Evolutionary conservation across 2,888 invertebrate species (phyloP).

Genomic region (Thymelicus sylvestris): DNA sequence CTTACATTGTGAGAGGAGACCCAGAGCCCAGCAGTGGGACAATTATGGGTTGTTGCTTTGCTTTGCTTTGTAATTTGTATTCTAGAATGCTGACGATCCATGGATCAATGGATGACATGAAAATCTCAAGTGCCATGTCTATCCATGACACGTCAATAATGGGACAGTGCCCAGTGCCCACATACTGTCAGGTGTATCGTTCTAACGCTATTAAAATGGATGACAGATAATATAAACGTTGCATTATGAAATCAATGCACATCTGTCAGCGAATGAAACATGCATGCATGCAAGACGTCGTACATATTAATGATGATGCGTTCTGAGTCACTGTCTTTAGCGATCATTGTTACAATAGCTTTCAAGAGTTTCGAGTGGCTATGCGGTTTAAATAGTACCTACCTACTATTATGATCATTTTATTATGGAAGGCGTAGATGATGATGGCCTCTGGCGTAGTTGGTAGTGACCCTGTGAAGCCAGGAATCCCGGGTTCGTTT

Average conservation of each 20-base stretch:
- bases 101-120: too few species aligned
- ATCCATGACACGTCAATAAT: neutral
- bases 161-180: constrained; percentile 1
- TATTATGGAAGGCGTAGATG: too few species aligned
- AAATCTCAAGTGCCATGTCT: too few species aligned
- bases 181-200: neutral
- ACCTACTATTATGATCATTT: too few species aligned
- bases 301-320: constrained; percentile 18
- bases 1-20: too few species aligned
- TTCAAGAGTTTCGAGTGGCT: neutral
- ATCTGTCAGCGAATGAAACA: constrained; percentile 33
- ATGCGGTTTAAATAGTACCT: neutral
- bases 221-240: constrained; percentile 21
- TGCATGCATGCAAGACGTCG: constrained; percentile 28
- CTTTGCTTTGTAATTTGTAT: too few species aligned
- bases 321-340: constrained; percentile 18
- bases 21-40: too few species aligned
- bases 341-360: constrained; percentile 4
- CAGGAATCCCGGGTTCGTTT: too few species aligned
- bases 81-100: too few species aligned
- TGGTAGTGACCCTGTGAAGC: too few species aligned
- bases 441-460: too few species aligned
- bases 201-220: constrained; percentile 6
- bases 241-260: constrained; percentile 35
- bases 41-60: too few species aligned